Evolutionary conservation across 2,113 vertebrate genomes (phyloP).

Genomic region (Numida meleagris): DNA sequence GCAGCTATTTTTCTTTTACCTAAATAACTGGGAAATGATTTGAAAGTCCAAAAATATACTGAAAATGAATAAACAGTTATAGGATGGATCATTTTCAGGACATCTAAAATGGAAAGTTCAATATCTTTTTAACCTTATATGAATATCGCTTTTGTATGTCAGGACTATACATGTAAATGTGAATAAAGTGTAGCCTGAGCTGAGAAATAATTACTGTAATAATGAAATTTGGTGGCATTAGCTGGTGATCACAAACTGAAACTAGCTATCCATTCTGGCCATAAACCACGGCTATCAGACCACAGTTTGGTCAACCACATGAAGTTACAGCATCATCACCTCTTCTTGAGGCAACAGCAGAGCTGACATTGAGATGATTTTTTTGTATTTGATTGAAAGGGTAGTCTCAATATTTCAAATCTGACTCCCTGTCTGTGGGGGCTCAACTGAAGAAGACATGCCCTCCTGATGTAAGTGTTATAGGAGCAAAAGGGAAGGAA

Average conservation of each 20-base stretch:
- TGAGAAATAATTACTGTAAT: background rate
- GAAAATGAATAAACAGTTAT: background rate
- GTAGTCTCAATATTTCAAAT: background rate
- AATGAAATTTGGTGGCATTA: background rate
- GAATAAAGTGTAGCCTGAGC: background rate
- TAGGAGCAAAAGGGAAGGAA: background rate
- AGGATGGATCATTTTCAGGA: background rate
- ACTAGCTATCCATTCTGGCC: background rate
- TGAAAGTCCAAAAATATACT: background rate
- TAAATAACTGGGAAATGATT: background rate
- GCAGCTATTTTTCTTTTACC: background rate
- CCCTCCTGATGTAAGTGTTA: background rate
- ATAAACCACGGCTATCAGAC: background rate
- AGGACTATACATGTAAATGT: background rate
- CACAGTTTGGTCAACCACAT: background rate
- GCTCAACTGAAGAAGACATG: background rate
- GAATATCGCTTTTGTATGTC: background rate
- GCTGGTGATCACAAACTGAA: background rate
- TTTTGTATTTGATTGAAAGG: background rate
- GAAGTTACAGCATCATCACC: background rate
- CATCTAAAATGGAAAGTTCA: background rate
- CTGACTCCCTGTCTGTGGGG: background rate
- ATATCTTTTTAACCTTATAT: background rate
- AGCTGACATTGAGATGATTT: background rate
- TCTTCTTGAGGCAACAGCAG: background rate